Evolutionary conservation across 2,113 vertebrate genomes (phyloP), one percentile per base, ranked within the genome.

Genomic region (Accipiter cooperii): DNA sequence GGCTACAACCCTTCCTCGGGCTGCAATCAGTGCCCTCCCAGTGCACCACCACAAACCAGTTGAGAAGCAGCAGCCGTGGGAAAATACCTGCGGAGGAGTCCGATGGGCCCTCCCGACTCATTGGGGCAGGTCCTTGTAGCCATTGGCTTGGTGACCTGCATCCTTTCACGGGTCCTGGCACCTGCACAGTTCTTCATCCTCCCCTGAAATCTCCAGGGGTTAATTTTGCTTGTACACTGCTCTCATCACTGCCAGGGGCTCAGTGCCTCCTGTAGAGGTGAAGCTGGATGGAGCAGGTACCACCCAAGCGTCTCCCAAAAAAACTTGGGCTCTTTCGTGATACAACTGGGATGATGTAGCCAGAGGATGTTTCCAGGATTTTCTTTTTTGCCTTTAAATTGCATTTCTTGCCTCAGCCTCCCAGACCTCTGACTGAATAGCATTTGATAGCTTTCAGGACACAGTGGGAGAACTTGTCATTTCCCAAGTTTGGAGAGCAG

Each of bases 61-160:
- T 44, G 19, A 20, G 57, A 65, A 51, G 60, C 24, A 46, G 42
- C 1, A 17, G 26, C 65, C 68, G 58, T n/a, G n/a, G 38, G 26
- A 83, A 87, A 87, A 83, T 15, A 65, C 26, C 19, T 2, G 1
- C 5, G 29, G 38, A 77, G 46, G 25, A 42, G 13, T 22, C 31
- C 52, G 68, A 18, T 0, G 5, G 0, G 0, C 7, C 20, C 34
- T 79, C 17, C 34, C 0, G 2, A 10, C n/a, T 55, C 6, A 0
- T 33, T 9, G 17, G 21, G n/a, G 71, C 47, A 76, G 18, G 25
- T 20, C 29, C 20, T 77, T 1, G 0, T 26, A 22, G 18, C 46
- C 54, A 52, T 16, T 17, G 25, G 9, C 68, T 54, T 52, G 49
- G 24, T 52, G 40, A 77, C 12, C 12, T 5, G 3, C 31, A 34